Evolutionary conservation across 2,888 invertebrate genomes (phyloP).

Genomic region (Brachypterus glaber): DNA sequence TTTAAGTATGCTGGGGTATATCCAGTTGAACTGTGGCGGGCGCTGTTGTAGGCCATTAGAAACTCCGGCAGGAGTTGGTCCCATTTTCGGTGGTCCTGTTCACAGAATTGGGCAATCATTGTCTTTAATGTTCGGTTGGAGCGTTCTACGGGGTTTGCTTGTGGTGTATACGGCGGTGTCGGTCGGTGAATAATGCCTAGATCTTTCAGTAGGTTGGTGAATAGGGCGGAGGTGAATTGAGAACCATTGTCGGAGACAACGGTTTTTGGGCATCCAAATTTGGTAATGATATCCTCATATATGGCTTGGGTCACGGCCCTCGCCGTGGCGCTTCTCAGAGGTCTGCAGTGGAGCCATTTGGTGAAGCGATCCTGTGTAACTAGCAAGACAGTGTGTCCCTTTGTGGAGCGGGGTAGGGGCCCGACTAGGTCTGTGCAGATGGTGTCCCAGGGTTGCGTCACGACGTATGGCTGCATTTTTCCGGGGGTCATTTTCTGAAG

Average conservation of each 20-base stretch:
- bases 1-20: slow-evolving; percentile 18
- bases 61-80: no score
- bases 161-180: slow-evolving; percentile 3
- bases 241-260: slow-evolving; percentile 23
- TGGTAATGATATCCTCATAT: slow-evolving; percentile 17
- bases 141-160: not conserved
- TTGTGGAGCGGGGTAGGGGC: slow-evolving; percentile 13
- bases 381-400: slow-evolving; percentile 21
- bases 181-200: not conserved
- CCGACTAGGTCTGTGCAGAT: not conserved
- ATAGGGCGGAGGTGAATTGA: slow-evolving; percentile 20
- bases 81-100: slow-evolving; percentile 19
- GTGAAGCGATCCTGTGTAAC: slow-evolving; percentile 22
- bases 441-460: slow-evolving; percentile 17
- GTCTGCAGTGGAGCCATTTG: slow-evolving; percentile 22
- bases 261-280: slow-evolving; percentile 23
- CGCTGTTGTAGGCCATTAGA: slow-evolving; percentile 15
- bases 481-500: slow-evolving; percentile 14
- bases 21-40: no score
- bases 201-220: slow-evolving; percentile 1
- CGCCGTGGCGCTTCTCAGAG: slow-evolving; percentile 20
- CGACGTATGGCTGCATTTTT: slow-evolving; percentile 16
- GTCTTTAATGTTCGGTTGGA: slow-evolving; percentile 21
- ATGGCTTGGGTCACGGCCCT: slow-evolving; percentile 20
- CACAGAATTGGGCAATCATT: slow-evolving; percentile 22